Evolutionary conservation across 2,888 invertebrate species (phyloP), one percentile per base, ranked within the genome.

Genomic region (Dryocosmus kuriphilus): DNA sequence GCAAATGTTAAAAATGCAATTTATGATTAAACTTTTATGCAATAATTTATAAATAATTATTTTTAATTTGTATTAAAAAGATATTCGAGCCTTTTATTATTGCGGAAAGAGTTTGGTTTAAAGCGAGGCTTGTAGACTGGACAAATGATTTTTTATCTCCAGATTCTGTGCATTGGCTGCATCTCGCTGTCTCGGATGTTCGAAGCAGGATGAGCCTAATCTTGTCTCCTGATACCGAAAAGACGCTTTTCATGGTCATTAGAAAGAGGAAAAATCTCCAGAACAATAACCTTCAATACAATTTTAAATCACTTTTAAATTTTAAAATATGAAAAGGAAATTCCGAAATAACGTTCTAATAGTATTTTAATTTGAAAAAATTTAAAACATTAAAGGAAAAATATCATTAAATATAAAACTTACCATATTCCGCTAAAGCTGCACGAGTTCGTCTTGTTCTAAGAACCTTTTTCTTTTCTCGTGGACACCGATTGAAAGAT

Each of bases 401-500:
- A 51, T 51, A 16, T 65, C 11, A 67, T 71, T 19, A 46, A 65
- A 8, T n/a, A 41, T n/a, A 46, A 67, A 6, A 46, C 46, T 46
- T 67, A 67, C 67, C 2, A 19, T 67, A 46, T 41, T 6, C 4
- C 0, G 19, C 67, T 67, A 46, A 27, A 46, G 46, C 19, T 67
- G 46, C 67, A 46, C 65, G 1, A 16, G 27, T 24, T 41, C 1
- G 11, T 32, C n/a, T 35, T 1, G n/a, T 63, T 63, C 11, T 11
- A n/a, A 22, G 11, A 63, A 16, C 16, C 16, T 60, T 27, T 60
- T 9, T 57, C 14, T 16, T 60, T 24, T 60, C 0, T 55, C 11
- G 22, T 22, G 22, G 9, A 55, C 9, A 86, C 85, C 85, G 85
- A 84, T 78, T 82, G 79, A 60, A 82, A 81, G 83, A 75, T 79